Evolutionary conservation across 92 coral and sea anemone species (phyloP).

Genomic region (Parazoanthus swiftii): DNA sequence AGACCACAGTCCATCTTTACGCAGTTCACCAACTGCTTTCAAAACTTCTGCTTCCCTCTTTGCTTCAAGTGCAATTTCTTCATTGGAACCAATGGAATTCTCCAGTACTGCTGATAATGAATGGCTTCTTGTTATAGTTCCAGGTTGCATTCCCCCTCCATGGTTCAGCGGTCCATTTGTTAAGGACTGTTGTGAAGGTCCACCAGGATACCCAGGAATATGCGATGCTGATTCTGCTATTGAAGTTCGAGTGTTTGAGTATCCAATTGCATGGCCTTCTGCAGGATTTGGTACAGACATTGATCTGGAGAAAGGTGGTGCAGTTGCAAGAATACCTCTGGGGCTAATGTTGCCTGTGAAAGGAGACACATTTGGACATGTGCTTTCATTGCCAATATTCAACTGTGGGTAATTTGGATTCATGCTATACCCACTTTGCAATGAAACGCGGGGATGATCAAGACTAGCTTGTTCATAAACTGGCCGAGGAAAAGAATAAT

Average conservation of each 20-base stretch:
- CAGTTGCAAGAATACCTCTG: constrained; percentile 50
- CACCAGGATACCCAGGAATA: constrained; percentile 38
- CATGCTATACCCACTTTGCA: constrained; percentile 54
- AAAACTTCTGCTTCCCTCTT: constrained; percentile 93
- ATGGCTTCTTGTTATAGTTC: constrained; percentile 56
- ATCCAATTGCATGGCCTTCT: constrained; percentile 36
- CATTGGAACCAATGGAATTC: constrained; percentile 82
- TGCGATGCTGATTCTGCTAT: constrained; percentile 32
- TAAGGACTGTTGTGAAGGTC: constrained; percentile 47
- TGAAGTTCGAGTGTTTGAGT: constrained; percentile 33
- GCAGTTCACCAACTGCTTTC: constrained; percentile 87
- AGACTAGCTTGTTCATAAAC: constrained; percentile 78
- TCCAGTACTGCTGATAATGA: constrained; percentile 82
- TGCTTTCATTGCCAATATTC: constrained; percentile 63
- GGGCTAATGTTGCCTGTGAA: constrained; percentile 77
- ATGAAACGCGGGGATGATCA: constrained; percentile 57
- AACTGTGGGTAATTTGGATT: constrained; percentile 63
- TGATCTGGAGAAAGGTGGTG: constrained; percentile 66
- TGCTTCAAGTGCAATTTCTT: constrained; percentile 94
- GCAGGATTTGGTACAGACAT: constrained; percentile 73
- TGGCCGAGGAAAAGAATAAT: constrained; percentile 67
- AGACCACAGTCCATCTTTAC: constrained; percentile 99
- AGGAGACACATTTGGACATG: constrained; percentile 86
- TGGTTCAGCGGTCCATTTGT: constrained; percentile 71
- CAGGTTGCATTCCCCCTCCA: constrained; percentile 21